A percentile compares a stretch with the other conserved stretches of the same genome.
phyloP scores from a whole-genome alignment of 2,113 vertebrate species.

The Turdus rufiventris region DNA sequence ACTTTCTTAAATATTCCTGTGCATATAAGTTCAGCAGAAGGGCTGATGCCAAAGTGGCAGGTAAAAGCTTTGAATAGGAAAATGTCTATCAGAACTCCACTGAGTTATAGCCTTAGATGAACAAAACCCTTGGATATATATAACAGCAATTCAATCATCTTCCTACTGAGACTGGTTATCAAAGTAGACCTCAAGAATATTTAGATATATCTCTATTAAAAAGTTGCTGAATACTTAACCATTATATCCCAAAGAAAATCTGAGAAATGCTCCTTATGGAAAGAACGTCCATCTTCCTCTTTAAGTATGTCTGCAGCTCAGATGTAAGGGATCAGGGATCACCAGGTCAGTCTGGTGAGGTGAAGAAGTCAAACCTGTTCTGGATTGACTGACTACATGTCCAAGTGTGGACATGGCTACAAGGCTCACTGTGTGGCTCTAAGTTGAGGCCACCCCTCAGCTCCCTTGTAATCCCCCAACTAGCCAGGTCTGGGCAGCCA shows the following conservation, averaged over 20 bases:
- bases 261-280: not conserved
- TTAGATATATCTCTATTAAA: not conserved
- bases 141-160: not conserved
- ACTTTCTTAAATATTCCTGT: not conserved
- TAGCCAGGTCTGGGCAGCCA: not conserved
- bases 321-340: not conserved
- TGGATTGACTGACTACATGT: not conserved
- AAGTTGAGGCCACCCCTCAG: not conserved
- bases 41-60: not conserved
- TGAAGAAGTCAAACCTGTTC: not conserved
- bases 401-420: not conserved
- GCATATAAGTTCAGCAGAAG: not conserved
- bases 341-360: not conserved
- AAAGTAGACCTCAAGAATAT: not conserved
- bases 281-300: not conserved
- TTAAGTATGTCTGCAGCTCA: not conserved
- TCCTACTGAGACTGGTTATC: not conserved
- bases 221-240: not conserved
- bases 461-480: rapidly evolving
- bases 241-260: not conserved
- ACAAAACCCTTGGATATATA: not conserved
- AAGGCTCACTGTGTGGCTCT: not conserved
- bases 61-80: not conserved
- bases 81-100: not conserved
- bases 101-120: not conserved